Conservation (phyloP, 2,797 vertebrate genomes). For the Oreochromis grahami region DNA sequence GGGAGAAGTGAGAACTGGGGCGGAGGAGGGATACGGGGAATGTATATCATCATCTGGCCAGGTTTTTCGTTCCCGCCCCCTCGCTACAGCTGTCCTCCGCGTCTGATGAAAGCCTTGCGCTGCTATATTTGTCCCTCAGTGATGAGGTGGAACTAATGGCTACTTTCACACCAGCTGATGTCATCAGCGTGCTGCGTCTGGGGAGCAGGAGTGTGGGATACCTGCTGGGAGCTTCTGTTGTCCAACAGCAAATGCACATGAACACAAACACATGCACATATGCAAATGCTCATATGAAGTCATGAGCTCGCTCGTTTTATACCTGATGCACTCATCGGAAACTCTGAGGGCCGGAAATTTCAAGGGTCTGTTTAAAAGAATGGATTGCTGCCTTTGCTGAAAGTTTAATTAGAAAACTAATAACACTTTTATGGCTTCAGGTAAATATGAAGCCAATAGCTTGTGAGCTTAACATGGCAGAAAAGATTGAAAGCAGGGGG, state of each 20-base stretch:
- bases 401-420: background rate
- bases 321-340: background rate
- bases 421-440: background rate
- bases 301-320: background rate
- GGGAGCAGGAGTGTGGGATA: slow-evolving; percentile 39
- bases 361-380: background rate
- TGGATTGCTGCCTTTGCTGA: background rate
- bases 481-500: background rate
- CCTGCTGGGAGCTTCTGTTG: slow-evolving; percentile 56
- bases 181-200: slow-evolving; percentile 58
- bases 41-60: slow-evolving; percentile 72
- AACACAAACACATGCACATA: background rate
- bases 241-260: slow-evolving; percentile 3
- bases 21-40: slow-evolving; percentile 42
- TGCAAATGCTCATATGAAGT: slow-evolving; percentile 9
- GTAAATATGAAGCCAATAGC: background rate
- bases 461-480: background rate
- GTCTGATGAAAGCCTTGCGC: slow-evolving; percentile 61
- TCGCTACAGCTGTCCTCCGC: slow-evolving; percentile 71
- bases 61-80: slow-evolving; percentile 62
- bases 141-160: slow-evolving; percentile 79
- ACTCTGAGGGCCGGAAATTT: background rate
- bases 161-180: slow-evolving; percentile 72
- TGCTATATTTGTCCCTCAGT: slow-evolving; percentile 74
- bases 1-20: slow-evolving; percentile 39